Percentiles rank a stretch among this genome's conserved stretches.
Conservation (phyloP, 2,888 invertebrate genomes). For the Stenodera caucasica region DNA sequence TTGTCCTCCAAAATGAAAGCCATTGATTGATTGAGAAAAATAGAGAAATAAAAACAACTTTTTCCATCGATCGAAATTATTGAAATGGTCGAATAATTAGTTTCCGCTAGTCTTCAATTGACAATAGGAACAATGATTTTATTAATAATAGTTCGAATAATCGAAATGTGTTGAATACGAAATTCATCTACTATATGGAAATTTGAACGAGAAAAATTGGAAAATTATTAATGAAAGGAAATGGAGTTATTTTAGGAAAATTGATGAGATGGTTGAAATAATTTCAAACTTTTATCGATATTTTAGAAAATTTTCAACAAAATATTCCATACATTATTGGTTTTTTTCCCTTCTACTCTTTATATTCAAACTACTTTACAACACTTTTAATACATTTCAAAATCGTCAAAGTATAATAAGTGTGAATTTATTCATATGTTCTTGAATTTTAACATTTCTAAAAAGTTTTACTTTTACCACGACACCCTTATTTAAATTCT, state of each 20-base stretch:
- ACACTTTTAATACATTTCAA: not conserved
- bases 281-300: no score
- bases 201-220: not conserved
- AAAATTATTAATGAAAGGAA: not conserved
- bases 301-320: no score
- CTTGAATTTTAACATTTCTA: not conserved
- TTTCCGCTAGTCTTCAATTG: constrained; percentile 45
- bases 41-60: no score
- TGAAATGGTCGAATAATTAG: constrained; percentile 44
- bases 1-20: not conserved
- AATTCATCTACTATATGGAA: not conserved
- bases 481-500: not conserved
- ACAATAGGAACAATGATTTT: constrained; percentile 47
- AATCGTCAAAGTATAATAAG: not conserved
- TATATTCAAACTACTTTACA: not conserved
- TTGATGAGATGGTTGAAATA: no score
- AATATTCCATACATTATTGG: not conserved
- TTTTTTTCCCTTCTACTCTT: not conserved
- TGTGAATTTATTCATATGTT: constrained; percentile 6
- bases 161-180: constrained; percentile 40
- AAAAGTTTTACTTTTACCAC: not conserved
- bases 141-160: constrained; percentile 42
- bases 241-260: no score
- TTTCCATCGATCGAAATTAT: not conserved
- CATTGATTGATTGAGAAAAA: not conserved